These are phyloP conservation scores for Enteromius afrohamiltoni DNA, from an alignment of 2,797 vertebrate genomes.

Conservation along the genomic window DNA sequence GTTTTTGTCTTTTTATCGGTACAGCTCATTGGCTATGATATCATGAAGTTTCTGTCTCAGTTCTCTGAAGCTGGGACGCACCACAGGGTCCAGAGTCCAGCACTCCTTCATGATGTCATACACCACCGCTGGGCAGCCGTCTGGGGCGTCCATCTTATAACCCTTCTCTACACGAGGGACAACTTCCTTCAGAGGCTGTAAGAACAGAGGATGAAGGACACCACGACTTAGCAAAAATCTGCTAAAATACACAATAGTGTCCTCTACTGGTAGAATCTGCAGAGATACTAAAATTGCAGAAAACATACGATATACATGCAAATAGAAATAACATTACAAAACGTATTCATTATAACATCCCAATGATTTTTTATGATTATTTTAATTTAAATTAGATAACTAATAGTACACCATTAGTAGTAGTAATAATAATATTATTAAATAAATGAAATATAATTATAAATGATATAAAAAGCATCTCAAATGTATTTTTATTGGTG, in stretches of 20 bases:
- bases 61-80: slow-evolving; percentile 89
- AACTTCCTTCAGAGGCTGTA: slow-evolving; percentile 91
- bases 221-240: background rate
- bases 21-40: slow-evolving; percentile 85
- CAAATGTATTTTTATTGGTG: background rate
- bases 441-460: too few species aligned
- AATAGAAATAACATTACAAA: background rate
- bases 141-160: slow-evolving; percentile 96
- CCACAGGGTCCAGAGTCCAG: slow-evolving; percentile 88
- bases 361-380: background rate
- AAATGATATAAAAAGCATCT: too few species aligned
- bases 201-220: slow-evolving; percentile 26
- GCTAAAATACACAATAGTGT: slow-evolving; percentile 28
- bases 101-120: slow-evolving; percentile 97
- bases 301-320: background rate
- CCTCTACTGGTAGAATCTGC: slow-evolving; percentile 51
- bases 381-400: background rate
- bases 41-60: slow-evolving; percentile 89
- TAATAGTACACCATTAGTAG: too few species aligned
- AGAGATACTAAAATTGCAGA: background rate
- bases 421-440: too few species aligned
- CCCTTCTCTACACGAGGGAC: slow-evolving; percentile 95
- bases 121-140: slow-evolving; percentile 89
- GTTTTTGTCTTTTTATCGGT: slow-evolving; percentile 72
- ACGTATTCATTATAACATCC: background rate